These are phyloP conservation scores for Cheiracanthium punctorium DNA, from an alignment of 2,888 invertebrate species.

Conservation along the genomic window DNA sequence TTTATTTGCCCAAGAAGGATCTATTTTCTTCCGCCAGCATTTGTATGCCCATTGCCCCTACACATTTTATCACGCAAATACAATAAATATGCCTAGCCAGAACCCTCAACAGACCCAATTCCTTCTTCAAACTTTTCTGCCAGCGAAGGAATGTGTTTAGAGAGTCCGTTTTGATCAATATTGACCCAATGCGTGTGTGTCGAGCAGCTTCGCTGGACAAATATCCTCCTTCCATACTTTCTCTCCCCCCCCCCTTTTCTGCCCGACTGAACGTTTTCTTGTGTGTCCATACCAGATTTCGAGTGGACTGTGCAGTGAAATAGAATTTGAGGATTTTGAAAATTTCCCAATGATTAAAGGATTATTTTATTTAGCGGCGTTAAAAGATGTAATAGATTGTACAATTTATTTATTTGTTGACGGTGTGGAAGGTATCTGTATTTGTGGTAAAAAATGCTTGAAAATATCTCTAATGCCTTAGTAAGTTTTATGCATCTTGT, in stretches of 20 bases:
- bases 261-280: neutral
- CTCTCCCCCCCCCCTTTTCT: neutral
- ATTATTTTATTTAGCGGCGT: no score
- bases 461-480: no score
- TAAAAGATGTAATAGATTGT: no score
- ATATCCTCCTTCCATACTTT: no score
- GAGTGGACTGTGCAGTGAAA: neutral
- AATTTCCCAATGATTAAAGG: neutral
- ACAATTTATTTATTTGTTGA: no score
- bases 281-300: neutral
- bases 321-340: neutral
- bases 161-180: neutral
- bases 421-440: no score
- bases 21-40: neutral
- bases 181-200: neutral
- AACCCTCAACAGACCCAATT: neutral
- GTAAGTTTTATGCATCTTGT: no score
- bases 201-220: neutral
- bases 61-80: neutral
- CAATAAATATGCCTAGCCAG: neutral
- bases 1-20: neutral
- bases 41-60: neutral
- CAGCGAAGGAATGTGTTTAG: neutral
- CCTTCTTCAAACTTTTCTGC: neutral
- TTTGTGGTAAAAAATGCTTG: no score